Evolutionary conservation across 2,113 vertebrate genomes (phyloP).

Genomic region (Sprattus sprattus): DNA sequence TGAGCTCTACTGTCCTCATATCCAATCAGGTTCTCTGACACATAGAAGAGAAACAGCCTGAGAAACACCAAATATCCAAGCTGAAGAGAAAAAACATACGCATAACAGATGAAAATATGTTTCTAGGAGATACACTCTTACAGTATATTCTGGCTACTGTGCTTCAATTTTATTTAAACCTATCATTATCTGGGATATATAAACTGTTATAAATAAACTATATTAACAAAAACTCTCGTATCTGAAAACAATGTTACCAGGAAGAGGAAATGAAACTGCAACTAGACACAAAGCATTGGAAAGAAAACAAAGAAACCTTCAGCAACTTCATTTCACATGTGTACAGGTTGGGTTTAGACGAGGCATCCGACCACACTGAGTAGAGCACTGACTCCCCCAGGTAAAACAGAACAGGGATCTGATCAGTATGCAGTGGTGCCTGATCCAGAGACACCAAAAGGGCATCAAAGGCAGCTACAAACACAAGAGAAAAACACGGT

Average conservation of each 20-base stretch:
- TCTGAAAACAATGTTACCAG: neutral
- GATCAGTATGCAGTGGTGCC: constrained; percentile 52
- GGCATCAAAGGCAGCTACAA: constrained; percentile 61
- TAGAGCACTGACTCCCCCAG: constrained; percentile 64
- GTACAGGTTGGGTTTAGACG: constrained; percentile 51
- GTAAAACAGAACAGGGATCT: constrained; percentile 63
- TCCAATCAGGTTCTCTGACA: constrained; percentile 53
- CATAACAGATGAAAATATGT: neutral
- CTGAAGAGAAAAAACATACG: constrained; percentile 48
- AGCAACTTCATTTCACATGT: constrained; percentile 59
- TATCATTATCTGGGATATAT: neutral
- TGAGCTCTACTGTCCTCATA: constrained; percentile 59
- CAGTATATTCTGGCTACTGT: neutral
- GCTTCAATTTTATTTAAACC: neutral
- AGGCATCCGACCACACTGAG: constrained; percentile 52
- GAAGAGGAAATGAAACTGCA: neutral
- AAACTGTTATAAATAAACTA: neutral
- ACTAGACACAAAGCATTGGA: neutral
- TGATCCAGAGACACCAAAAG: constrained; percentile 62
- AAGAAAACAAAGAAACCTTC: constrained; percentile 62
- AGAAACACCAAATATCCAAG: constrained; percentile 68
- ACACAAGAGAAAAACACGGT: constrained; percentile 27
- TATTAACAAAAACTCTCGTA: neutral
- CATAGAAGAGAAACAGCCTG: constrained; percentile 61
- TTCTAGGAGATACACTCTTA: neutral